Base-by-base conservation (phyloP, 2,797 vertebrate species). In the Falco rusticolus region DNA sequence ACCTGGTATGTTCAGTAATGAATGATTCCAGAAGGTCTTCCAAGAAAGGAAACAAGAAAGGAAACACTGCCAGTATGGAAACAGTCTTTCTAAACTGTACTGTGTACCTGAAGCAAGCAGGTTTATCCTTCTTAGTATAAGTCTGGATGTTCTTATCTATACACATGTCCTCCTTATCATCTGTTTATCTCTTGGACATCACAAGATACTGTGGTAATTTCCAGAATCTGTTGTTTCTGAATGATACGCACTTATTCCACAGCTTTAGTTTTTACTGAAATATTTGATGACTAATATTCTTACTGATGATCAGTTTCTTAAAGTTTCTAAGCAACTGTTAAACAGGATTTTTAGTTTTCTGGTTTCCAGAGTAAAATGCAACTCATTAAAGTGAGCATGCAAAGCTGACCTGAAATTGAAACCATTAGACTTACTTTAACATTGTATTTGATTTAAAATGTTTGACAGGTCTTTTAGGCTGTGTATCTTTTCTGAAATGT, bases 71-170 rank as follows among this genome's bases (percentile, higher is more conserved):
- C 64, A 64, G 39, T n/a, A 54, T 50, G 74, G 80, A 85, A 95
- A 90, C 2, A 66, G 80, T 47, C 26, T 79, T 50, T 59, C 69
- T 82, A 77, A 94, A 68, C n/a, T n/a, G 48, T 16, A 33, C 34
- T 28, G 22, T 39, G 11, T 74, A 82, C 75, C 45, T 68, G 70
- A 63, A 89, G 70, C 1, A 4, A 77, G 37, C 21, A 41, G 60
- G 59, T 85, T 93, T 76, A 91, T 92, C 93, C 71, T 79, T 90
- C 81, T 92, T 72, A 87, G 43, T 31, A 1, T 79, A 93, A 90
- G 75, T 90, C 90, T 84, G 90, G 84, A 74, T 84, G 70, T 90
- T 85, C 91, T 93, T 74, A 70, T 47, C 64, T 60, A 16, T 59
- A 50, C 1, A 4, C 7, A 17, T 1, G n/a, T 48, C 75, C 82